Evolutionary conservation across 2,797 vertebrate species (phyloP).

Genomic region (Pteropus rufus): DNA sequence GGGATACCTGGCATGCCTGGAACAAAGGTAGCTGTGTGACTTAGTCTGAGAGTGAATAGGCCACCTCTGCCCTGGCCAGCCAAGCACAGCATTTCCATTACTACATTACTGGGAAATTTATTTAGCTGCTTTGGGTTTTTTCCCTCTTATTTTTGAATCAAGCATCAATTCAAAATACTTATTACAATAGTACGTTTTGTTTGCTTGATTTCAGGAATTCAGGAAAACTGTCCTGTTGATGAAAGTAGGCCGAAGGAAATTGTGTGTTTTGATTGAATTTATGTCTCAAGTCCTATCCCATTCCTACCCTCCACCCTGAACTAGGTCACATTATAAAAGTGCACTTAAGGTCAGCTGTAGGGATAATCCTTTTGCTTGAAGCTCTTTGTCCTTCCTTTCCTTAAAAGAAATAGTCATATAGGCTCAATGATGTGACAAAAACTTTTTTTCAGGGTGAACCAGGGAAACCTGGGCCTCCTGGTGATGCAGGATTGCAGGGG

Average conservation of each 20-base stretch:
- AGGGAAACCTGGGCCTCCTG: slow-evolving; percentile 91
- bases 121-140: neutral
- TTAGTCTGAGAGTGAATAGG: neutral
- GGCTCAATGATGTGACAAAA: neutral
- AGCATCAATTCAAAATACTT: neutral
- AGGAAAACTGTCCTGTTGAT: neutral
- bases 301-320: neutral
- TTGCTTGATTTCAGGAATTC: slow-evolving; percentile 29
- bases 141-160: neutral
- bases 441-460: slow-evolving; percentile 86
- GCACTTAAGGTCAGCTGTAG: neutral
- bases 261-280: slow-evolving; percentile 25
- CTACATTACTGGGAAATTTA: neutral
- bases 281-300: neutral
- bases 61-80: neutral
- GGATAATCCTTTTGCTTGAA: neutral
- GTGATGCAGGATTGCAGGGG: slow-evolving; percentile 93
- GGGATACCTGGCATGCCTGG: slow-evolving; percentile 98
- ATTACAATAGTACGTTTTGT: neutral
- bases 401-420: neutral
- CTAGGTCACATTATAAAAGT: neutral
- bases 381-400: neutral
- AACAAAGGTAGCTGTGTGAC: slow-evolving; percentile 87
- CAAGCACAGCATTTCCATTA: neutral
- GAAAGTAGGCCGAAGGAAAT: neutral